Conservation (phyloP, 2,113 vertebrate species). For the Quiscalus mexicanus region DNA sequence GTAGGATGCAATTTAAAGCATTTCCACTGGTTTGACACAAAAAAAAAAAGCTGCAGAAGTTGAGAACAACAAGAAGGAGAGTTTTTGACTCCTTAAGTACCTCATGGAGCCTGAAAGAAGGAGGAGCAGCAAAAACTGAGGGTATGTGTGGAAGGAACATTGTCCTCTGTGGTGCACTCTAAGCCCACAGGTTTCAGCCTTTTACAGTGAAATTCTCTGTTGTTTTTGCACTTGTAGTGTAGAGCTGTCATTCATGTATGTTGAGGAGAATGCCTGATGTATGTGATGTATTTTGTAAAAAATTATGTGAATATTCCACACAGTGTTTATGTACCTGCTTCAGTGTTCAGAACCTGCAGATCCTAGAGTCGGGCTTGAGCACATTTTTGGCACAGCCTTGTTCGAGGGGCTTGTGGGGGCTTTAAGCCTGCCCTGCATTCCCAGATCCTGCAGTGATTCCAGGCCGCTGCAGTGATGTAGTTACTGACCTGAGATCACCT, state of each 20-base stretch:
- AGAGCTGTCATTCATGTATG: neutral
- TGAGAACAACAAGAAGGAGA: neutral
- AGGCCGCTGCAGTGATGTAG: neutral
- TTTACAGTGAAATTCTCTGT: neutral
- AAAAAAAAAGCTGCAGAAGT: neutral
- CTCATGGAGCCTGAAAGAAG: neutral
- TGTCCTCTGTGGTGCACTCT: neutral
- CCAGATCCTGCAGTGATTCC: neutral
- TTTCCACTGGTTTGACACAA: neutral
- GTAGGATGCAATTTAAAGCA: neutral
- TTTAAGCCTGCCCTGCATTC: neutral
- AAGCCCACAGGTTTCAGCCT: neutral
- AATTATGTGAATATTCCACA: neutral
- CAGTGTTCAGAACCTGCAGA: neutral
- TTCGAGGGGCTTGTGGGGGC: neutral
- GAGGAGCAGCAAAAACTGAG: neutral
- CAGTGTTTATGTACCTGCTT: neutral
- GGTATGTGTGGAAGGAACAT: neutral
- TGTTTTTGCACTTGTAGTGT: neutral
- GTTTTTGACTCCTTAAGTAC: neutral
- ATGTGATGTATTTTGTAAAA: fast-evolving
- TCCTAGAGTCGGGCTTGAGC: fast-evolving
- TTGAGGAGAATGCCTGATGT: neutral
- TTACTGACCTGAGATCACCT: neutral
- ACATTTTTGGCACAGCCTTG: fast-evolving